These are phyloP conservation scores for Antitype chi DNA, from an alignment of 2,888 invertebrate species.

Conservation along the genomic window DNA sequence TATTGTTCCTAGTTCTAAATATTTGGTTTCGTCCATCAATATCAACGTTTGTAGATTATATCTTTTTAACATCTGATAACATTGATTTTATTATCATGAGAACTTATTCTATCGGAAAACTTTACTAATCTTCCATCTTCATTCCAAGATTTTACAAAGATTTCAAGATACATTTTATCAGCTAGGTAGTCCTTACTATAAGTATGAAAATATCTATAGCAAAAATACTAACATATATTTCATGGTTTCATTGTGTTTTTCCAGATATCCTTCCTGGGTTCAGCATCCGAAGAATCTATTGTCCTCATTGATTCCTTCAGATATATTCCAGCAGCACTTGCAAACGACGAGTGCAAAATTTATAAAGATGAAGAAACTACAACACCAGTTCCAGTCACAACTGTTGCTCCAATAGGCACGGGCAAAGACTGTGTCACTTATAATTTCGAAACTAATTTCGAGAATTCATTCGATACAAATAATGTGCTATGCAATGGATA, in stretches of 20 bases:
- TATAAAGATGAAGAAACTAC: conserved; percentile 59
- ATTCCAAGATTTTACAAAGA: conserved; percentile 14
- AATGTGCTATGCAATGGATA: conserved; percentile 68
- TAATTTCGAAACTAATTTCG: conserved; percentile 71
- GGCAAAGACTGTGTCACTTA: conserved; percentile 71
- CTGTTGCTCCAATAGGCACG: conserved; percentile 50
- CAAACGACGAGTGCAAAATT: conserved; percentile 53
- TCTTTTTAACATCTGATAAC: neutral
- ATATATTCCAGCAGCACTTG: conserved; percentile 59
- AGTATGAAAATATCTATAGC: neutral
- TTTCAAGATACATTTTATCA: conserved; percentile 6
- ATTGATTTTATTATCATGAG: neutral
- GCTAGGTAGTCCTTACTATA: neutral
- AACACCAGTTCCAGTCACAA: conserved; percentile 43
- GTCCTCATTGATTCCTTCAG: conserved; percentile 69
- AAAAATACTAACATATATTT: neutral
- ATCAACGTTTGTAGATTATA: conserved; percentile 2
- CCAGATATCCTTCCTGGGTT: conserved; percentile 68
- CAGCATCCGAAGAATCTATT: conserved; percentile 56
- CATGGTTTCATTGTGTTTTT: conserved; percentile 38
- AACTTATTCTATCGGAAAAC: conserved; percentile 2
- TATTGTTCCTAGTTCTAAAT: neutral
- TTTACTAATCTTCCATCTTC: neutral
- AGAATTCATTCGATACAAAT: conserved; percentile 65
- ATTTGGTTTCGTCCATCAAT: neutral